Evolutionary conservation across 2,113 vertebrate species (phyloP).

Genomic region (Isichthys henryi): DNA sequence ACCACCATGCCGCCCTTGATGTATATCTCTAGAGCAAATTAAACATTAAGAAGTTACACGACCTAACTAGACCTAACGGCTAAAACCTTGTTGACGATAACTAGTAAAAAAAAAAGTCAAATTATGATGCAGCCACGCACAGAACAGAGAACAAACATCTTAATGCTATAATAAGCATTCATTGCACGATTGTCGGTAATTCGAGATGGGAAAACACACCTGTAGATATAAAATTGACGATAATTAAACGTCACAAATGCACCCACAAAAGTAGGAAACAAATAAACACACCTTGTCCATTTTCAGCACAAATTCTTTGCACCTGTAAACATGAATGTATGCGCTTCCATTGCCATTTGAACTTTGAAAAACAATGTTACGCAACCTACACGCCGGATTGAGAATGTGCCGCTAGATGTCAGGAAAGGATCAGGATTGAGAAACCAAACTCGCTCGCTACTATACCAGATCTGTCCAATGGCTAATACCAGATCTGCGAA

Average conservation of each 20-base stretch:
- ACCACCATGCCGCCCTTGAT: too few relatives aligned
- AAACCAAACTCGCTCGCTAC: not conserved
- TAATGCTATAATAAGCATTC: not conserved
- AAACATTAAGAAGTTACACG: not conserved
- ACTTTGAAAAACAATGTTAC: conserved; percentile 3
- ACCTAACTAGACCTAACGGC: not conserved
- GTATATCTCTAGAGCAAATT: not conserved
- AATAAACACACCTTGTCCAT: not conserved
- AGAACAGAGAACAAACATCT: not conserved
- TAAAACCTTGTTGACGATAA: not conserved
- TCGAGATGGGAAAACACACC: not conserved
- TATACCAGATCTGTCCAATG: not conserved
- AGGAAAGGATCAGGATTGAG: not conserved
- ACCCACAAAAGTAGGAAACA: not conserved
- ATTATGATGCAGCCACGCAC: not conserved
- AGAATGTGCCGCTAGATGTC: not conserved
- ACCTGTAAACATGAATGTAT: not conserved
- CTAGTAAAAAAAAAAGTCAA: not conserved
- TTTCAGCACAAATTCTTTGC: not conserved
- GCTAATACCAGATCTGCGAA: not conserved
- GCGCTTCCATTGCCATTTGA: not conserved
- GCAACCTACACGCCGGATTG: not conserved
- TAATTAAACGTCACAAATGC: not conserved
- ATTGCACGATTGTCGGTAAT: not conserved
- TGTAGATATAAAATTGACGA: not conserved